A percentile compares a stretch with the other conserved stretches of the same genome.
phyloP scores from a whole-genome alignment of 1,140 invertebrate species.

The Venustaconcha ellipsiformis region DNA sequence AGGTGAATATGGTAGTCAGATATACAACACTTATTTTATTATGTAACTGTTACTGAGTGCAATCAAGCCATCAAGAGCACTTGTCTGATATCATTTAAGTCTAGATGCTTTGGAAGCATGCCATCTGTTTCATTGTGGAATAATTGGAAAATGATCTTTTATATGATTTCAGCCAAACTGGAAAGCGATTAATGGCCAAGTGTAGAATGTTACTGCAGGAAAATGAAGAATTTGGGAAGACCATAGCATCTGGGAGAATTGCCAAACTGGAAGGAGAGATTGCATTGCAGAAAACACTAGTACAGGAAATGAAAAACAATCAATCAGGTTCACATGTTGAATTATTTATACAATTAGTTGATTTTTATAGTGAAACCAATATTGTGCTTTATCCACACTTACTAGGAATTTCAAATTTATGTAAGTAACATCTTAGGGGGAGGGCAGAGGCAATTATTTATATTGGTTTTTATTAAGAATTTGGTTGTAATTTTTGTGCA shows the following conservation, averaged over 20 bases:
- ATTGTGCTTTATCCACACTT: too few relatives aligned
- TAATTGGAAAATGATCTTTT: too few relatives aligned
- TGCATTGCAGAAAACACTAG: constrained; percentile 94
- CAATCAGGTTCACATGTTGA: constrained; percentile 81
- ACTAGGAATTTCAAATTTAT: too few relatives aligned
- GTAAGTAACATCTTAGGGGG: too few relatives aligned
- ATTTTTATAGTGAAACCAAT: background rate
- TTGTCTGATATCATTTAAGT: too few relatives aligned
- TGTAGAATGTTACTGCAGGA: constrained; percentile 96
- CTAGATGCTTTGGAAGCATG: too few relatives aligned
- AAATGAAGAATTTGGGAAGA: constrained; percentile 97
- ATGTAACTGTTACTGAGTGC: too few relatives aligned
- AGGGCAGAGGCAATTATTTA: background rate
- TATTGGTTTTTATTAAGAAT: background rate
- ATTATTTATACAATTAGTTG: background rate
- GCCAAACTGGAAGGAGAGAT: constrained; percentile 97
- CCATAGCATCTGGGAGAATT: constrained; percentile 93
- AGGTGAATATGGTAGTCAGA: too few relatives aligned
- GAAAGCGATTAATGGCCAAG: constrained; percentile 97
- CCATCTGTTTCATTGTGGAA: too few relatives aligned
- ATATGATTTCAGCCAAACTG: constrained; percentile 77
- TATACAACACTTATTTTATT: too few relatives aligned
- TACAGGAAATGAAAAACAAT: constrained; percentile 96
- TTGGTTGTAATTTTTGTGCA: background rate
- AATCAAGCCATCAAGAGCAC: too few relatives aligned